Conservation (phyloP, 30 jellyfish, hydroid and myxozoan species). For the Cassiopea andromeda region DNA sequence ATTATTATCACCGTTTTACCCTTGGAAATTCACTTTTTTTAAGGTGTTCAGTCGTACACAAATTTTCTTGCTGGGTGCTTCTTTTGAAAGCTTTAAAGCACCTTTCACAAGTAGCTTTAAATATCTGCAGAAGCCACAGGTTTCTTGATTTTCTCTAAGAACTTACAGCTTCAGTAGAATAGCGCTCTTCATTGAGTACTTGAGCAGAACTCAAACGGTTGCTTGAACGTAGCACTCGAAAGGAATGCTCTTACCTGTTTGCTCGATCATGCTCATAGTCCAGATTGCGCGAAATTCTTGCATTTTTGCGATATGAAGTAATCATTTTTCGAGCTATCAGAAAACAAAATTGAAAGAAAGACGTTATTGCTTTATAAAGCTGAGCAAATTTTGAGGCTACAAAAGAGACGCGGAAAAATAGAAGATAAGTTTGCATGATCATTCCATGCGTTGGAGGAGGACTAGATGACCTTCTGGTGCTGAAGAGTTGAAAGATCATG, state of each 20-base stretch:
- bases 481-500: constrained; percentile 19
- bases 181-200: constrained; percentile 26
- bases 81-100: no score
- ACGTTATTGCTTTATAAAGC: background rate
- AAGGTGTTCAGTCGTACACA: no score
- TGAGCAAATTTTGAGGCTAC: background rate
- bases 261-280: constrained; percentile 45
- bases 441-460: background rate
- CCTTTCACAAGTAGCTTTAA: no score
- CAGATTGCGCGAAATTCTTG: constrained; percentile 7
- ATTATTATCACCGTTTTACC: no score
- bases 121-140: no score
- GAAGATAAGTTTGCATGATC: background rate
- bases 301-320: constrained; percentile 39
- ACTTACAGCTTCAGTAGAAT: no score
- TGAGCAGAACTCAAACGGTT: constrained; percentile 10
- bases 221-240: constrained; percentile 13
- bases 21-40: no score
- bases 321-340: background rate
- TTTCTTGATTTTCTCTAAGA: no score
- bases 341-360: background rate
- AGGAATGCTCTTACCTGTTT: constrained; percentile 18
- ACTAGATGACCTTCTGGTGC: constrained; percentile 56
- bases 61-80: no score
- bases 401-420: background rate